Conservation (phyloP, 2,797 vertebrate species). For the Anabacerthia variegaticeps region DNA sequence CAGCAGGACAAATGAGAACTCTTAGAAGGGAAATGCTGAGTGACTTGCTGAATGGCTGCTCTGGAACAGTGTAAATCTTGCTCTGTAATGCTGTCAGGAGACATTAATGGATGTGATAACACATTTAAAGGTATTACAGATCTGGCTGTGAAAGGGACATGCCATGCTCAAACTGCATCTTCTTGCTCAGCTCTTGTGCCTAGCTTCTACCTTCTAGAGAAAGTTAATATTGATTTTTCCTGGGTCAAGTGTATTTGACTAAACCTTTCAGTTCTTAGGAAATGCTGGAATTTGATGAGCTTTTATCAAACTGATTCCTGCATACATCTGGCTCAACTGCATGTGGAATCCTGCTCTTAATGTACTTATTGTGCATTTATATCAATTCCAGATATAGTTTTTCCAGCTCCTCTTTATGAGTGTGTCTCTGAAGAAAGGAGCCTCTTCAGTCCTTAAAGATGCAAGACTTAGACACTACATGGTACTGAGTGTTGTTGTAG, state of each 20-base stretch:
- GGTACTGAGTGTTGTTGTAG: background rate
- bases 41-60: background rate
- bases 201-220: background rate
- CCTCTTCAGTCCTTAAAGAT: background rate
- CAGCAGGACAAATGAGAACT: background rate
- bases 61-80: background rate
- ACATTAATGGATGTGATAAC: background rate
- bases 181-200: background rate
- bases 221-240: background rate
- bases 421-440: background rate
- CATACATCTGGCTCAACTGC: background rate
- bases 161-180: background rate
- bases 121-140: background rate
- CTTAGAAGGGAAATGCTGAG: background rate
- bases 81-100: background rate
- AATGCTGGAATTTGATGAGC: rapidly evolving
- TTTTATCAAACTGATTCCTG: background rate
- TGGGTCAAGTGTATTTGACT: background rate
- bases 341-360: background rate
- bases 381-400: background rate
- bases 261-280: background rate
- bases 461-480: background rate
- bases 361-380: background rate
- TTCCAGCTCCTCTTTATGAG: background rate
- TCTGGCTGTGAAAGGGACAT: background rate